These are phyloP conservation scores for Oppia nitens DNA, from an alignment of 1,140 invertebrate species.

Conservation along the genomic window DNA sequence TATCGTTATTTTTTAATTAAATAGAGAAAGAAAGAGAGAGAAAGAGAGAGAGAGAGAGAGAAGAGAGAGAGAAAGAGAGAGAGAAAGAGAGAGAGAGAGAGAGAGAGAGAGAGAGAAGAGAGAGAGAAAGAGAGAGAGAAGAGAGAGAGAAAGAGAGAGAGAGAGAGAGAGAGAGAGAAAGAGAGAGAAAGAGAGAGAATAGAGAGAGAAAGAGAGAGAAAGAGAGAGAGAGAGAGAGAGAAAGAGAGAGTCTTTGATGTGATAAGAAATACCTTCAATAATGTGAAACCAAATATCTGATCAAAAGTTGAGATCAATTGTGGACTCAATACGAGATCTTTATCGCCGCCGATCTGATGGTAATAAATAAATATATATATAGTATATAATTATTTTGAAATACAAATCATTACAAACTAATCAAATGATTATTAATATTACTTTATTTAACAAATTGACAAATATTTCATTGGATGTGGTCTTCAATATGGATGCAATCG, in stretches of 20 bases:
- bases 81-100: no score
- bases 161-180: no score
- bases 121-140: no score
- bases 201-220: no score
- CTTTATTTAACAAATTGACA: constrained; percentile 10
- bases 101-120: no score
- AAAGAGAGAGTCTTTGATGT: neutral
- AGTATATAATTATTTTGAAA: neutral
- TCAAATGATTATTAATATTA: neutral
- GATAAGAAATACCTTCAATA: constrained; percentile 16
- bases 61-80: no score
- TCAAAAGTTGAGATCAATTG: constrained; percentile 18
- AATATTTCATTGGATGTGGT: neutral
- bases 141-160: no score
- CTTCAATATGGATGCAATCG: constrained; percentile 5
- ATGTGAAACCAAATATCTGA: constrained; percentile 13
- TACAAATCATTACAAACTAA: neutral
- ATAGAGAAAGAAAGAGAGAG: no score
- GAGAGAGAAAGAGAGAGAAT: no score
- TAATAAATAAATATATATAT: constrained; percentile 8
- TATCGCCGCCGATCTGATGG: constrained; percentile 17
- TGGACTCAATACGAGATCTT: constrained; percentile 18
- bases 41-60: no score
- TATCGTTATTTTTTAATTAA: no score
- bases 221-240: neutral